Evolutionary conservation across 2,888 invertebrate species (phyloP).

Genomic region (Gastrophysa polygoni): DNA sequence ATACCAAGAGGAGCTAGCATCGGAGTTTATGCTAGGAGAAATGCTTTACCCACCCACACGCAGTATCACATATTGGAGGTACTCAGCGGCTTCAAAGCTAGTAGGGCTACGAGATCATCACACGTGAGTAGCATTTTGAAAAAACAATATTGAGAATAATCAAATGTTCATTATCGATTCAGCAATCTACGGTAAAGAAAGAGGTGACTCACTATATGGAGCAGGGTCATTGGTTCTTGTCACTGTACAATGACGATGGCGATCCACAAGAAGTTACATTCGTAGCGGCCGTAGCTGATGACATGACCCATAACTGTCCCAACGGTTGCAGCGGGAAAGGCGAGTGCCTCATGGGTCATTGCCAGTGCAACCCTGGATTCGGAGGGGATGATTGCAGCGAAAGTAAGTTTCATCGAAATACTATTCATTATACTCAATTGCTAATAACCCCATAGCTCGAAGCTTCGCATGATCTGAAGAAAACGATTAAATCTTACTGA

Average conservation of each 20-base stretch:
- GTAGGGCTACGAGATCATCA: slow-evolving; percentile 82
- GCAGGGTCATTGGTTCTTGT: slow-evolving; percentile 95
- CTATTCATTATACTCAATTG: slow-evolving; percentile 26
- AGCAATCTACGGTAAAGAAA: slow-evolving; percentile 83
- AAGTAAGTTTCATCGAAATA: slow-evolving; percentile 68
- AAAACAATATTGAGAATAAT: too few relatives aligned
- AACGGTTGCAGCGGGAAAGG: slow-evolving; percentile 97
- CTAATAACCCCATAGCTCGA: slow-evolving; percentile 22
- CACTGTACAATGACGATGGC: slow-evolving; percentile 94
- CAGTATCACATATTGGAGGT: slow-evolving; percentile 96
- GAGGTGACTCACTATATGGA: slow-evolving; percentile 95
- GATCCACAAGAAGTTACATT: slow-evolving; percentile 87
- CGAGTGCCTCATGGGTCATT: slow-evolving; percentile 92
- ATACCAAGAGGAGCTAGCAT: slow-evolving; percentile 91
- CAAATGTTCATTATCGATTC: slow-evolving; percentile 4
- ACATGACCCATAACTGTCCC: slow-evolving; percentile 94
- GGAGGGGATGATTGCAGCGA: slow-evolving; percentile 96
- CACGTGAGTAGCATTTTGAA: slow-evolving; percentile 70
- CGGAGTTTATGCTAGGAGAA: slow-evolving; percentile 93
- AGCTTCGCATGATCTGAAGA: slow-evolving; percentile 34
- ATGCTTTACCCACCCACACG: slow-evolving; percentile 93
- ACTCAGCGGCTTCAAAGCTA: slow-evolving; percentile 85
- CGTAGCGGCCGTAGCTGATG: slow-evolving; percentile 83
- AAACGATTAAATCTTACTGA: too few relatives aligned
- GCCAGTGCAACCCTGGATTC: slow-evolving; percentile 95